A percentile compares a stretch with the other conserved stretches of the same genome.
These are phyloP conservation scores for Caiman crocodilus DNA, from an alignment of 2,797 vertebrate genomes.

Conservation along the genomic window DNA sequence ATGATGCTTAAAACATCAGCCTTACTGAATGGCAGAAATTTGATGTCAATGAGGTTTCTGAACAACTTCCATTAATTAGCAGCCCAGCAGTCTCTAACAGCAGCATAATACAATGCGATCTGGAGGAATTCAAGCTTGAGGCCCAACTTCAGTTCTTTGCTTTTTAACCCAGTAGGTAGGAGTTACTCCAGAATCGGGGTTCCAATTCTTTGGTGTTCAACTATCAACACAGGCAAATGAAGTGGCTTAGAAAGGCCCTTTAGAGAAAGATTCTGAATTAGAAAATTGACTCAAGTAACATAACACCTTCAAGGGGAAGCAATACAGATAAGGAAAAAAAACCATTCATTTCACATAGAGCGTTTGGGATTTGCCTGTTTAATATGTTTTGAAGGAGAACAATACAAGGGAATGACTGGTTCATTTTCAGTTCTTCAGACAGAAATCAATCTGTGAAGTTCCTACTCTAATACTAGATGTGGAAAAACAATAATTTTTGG, in stretches of 20 bases:
- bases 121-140: not conserved
- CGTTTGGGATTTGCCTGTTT: rapidly evolving
- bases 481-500: constrained; percentile 45
- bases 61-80: not conserved
- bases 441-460: constrained; percentile 21
- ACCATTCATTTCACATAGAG: not conserved
- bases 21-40: not conserved
- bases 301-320: not conserved
- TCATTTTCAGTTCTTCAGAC: not conserved
- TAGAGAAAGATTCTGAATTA: not conserved
- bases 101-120: rapidly evolving
- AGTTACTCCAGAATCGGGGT: not conserved
- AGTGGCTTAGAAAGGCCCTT: not conserved
- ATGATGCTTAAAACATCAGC: not conserved
- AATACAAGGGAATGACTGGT: not conserved
- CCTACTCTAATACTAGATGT: constrained; percentile 16
- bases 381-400: not conserved
- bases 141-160: not conserved
- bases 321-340: not conserved
- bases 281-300: not conserved
- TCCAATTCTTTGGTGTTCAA: not conserved
- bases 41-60: not conserved
- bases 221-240: not conserved
- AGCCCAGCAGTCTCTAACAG: not conserved
- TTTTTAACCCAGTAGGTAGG: rapidly evolving